A percentile compares a stretch with the other conserved stretches of the same genome.
These are phyloP conservation scores for Poeciliopsis gracilis DNA, from an alignment of 2,797 vertebrate species.

Conservation along the genomic window DNA sequence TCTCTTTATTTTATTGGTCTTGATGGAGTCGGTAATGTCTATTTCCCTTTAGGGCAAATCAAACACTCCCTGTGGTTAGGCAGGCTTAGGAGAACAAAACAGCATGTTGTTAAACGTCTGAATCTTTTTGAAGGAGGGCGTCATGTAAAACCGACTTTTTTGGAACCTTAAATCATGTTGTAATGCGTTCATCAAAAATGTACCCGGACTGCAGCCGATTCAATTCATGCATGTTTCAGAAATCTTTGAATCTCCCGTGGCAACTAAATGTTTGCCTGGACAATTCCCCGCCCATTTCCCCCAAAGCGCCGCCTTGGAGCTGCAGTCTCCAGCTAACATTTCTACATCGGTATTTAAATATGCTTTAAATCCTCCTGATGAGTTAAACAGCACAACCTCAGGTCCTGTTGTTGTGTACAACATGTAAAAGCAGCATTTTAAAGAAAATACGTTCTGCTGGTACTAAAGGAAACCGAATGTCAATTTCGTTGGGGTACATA, in stretches of 20 bases:
- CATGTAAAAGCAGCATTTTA: background rate
- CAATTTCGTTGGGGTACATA: background rate
- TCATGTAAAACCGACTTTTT: too few relatives aligned
- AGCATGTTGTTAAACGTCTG: background rate
- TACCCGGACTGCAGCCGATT: too few relatives aligned
- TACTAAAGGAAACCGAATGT: background rate
- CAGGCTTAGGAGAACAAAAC: slow-evolving; percentile 18
- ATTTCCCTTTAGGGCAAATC: slow-evolving; percentile 51
- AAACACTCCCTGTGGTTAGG: slow-evolving; percentile 53
- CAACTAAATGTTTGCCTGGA: too few relatives aligned
- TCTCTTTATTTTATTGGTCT: slow-evolving; percentile 58
- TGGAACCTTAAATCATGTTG: too few relatives aligned
- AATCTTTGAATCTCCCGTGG: too few relatives aligned
- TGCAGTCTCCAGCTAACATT: background rate
- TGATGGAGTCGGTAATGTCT: slow-evolving; percentile 55
- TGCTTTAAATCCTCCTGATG: background rate
- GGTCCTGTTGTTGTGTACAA: background rate
- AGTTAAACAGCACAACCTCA: background rate
- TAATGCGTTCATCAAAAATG: too few relatives aligned
- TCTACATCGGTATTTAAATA: background rate
- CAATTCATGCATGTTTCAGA: too few relatives aligned
- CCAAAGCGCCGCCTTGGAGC: too few relatives aligned
- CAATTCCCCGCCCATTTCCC: too few relatives aligned
- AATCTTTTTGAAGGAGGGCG: slow-evolving; percentile 2
- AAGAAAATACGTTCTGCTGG: background rate